These are phyloP conservation scores for Stenchaetothrips biformis DNA, from an alignment of 2,888 invertebrate species.

Conservation along the genomic window DNA sequence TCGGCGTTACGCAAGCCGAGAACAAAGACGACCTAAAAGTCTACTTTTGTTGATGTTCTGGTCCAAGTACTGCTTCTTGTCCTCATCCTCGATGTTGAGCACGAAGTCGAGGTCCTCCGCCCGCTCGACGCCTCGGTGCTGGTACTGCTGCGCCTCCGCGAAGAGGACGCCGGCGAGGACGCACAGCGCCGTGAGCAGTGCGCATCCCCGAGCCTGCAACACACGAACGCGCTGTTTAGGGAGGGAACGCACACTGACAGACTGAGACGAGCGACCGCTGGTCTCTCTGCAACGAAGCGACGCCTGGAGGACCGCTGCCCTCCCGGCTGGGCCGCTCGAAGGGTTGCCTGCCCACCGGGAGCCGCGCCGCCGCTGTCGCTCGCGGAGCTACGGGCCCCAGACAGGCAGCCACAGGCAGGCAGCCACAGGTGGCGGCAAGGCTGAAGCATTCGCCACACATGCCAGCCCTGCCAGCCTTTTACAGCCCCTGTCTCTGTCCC, in stretches of 20 bases:
- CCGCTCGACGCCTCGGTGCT: background rate
- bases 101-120: background rate
- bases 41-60: constrained; percentile 70
- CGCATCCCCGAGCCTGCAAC: background rate
- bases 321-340: background rate
- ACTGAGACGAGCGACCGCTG: too few relatives aligned
- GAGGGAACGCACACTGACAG: background rate
- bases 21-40: constrained; percentile 44
- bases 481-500: too few relatives aligned
- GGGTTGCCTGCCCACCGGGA: background rate
- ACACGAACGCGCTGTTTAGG: background rate
- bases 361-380: background rate
- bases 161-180: too few relatives aligned
- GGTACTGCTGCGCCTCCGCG: background rate
- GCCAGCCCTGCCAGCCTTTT: too few relatives aligned
- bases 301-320: background rate
- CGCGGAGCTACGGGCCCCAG: background rate
- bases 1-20: background rate
- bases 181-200: background rate
- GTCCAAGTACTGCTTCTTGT: constrained; percentile 69
- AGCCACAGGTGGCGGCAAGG: background rate
- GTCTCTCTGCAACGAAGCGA: too few relatives aligned
- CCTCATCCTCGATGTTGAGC: constrained; percentile 59
- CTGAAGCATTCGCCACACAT: too few relatives aligned
- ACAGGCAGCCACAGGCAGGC: background rate